Evolutionary conservation across 2,113 vertebrate genomes (phyloP).

Genomic region (Erythrocebus patas): DNA sequence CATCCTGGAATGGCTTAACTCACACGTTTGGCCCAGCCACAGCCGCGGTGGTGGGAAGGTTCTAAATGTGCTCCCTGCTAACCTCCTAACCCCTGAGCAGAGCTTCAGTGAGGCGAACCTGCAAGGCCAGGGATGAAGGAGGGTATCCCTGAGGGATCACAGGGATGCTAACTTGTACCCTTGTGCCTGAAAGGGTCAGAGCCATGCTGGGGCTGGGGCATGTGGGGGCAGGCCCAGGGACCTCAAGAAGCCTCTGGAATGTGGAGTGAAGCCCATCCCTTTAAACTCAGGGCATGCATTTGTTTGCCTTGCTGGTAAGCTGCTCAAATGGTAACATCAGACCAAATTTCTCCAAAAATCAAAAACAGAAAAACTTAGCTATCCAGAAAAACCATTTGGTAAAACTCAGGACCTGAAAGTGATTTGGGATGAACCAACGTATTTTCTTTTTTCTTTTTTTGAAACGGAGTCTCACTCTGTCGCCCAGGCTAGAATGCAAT

Average conservation of each 20-base stretch:
- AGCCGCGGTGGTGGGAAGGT: background rate
- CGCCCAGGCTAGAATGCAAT: no score
- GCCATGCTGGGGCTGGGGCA: background rate
- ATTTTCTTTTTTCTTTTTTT: no score
- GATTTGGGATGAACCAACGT: background rate
- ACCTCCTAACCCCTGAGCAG: background rate
- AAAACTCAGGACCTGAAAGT: background rate
- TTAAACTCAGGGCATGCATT: background rate
- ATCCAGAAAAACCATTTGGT: background rate
- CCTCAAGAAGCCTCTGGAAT: background rate
- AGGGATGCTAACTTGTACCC: background rate
- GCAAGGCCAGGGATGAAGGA: background rate
- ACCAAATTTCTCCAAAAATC: background rate
- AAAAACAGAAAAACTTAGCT: background rate
- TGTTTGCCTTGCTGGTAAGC: conserved; percentile 7
- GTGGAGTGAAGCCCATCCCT: background rate
- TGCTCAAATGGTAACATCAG: conserved; percentile 1
- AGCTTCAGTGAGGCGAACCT: background rate
- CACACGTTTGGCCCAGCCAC: background rate
- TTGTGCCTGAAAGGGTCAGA: background rate
- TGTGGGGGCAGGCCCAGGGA: background rate
- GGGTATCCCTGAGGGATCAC: background rate
- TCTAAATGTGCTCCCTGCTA: background rate
- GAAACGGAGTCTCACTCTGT: no score
- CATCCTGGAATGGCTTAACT: background rate